Evolutionary conservation across 2,888 invertebrate species (phyloP).

Genomic region (Hirtodrosophila cameraria): DNA sequence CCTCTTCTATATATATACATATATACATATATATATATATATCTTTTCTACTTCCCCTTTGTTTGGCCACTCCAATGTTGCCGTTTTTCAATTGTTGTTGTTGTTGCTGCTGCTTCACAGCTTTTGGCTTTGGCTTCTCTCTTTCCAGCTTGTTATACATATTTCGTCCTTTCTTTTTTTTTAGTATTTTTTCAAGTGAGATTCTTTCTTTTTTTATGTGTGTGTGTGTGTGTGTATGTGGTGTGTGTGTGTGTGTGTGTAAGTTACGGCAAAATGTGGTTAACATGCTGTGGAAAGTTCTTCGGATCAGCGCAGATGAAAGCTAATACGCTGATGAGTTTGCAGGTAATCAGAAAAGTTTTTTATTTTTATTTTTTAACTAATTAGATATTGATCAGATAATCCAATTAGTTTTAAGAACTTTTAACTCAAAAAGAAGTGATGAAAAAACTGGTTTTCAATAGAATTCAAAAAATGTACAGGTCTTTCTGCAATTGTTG

Average conservation of each 20-base stretch:
- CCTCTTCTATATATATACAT: neutral
- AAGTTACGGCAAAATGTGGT: conserved; percentile 31
- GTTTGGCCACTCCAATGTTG: conserved; percentile 60
- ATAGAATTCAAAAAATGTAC: no score
- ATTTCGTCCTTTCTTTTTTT: conserved; percentile 25
- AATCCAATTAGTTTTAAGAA: no score
- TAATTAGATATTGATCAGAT: no score
- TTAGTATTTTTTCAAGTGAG: conserved; percentile 42
- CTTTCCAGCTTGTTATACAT: conserved; percentile 16
- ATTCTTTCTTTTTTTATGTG: conserved; percentile 39
- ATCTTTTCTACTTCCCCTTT: conserved; percentile 28
- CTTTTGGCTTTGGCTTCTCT: conserved; percentile 61
- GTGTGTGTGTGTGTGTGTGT: conserved; percentile 6
- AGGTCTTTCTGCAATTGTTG: no score
- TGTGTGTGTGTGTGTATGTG: neutral
- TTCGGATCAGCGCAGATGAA: conserved; percentile 15
- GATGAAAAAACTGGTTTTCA: no score
- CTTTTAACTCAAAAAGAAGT: no score
- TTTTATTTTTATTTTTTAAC: no score
- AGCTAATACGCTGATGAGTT: no score
- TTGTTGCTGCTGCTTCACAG: conserved; percentile 28
- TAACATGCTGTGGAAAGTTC: conserved; percentile 33
- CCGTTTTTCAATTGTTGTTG: conserved; percentile 49
- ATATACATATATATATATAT: neutral
- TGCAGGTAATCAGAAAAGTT: no score